Evolutionary conservation across 2,113 vertebrate genomes (phyloP).

Genomic region (Ciconia stormi): DNA sequence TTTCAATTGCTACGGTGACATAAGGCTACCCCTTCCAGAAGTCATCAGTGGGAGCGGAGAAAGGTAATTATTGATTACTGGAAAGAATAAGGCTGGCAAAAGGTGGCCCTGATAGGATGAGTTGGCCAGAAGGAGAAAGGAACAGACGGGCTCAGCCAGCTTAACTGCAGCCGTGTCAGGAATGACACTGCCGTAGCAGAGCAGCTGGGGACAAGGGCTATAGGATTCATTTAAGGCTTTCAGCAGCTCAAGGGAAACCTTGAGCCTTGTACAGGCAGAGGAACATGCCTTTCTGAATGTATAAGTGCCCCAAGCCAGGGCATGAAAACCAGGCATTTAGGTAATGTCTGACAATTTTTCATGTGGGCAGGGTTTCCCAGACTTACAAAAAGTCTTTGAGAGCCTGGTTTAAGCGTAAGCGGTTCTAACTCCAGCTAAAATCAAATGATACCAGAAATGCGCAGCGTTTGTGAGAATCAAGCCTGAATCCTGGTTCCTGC

Average conservation of each 20-base stretch:
- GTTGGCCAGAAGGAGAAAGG: constrained; percentile 3
- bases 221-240: background rate
- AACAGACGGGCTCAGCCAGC: background rate
- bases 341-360: background rate
- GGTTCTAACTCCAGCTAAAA: background rate
- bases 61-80: constrained; percentile 61
- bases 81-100: constrained; percentile 46
- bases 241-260: background rate
- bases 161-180: background rate
- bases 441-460: background rate
- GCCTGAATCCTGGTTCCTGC: background rate
- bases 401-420: background rate
- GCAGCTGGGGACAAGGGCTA: background rate
- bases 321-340: background rate
- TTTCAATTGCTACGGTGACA: constrained; percentile 47
- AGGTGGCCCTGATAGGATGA: background rate
- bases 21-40: constrained; percentile 53
- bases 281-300: background rate
- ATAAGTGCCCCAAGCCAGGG: background rate
- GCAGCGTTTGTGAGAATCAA: background rate
- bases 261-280: background rate
- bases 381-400: background rate
- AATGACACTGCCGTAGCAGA: accelerated
- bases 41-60: constrained; percentile 37
- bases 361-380: background rate